These are phyloP conservation scores for Enoplosus armatus DNA, from an alignment of 2,797 vertebrate genomes.

Conservation along the genomic window DNA sequence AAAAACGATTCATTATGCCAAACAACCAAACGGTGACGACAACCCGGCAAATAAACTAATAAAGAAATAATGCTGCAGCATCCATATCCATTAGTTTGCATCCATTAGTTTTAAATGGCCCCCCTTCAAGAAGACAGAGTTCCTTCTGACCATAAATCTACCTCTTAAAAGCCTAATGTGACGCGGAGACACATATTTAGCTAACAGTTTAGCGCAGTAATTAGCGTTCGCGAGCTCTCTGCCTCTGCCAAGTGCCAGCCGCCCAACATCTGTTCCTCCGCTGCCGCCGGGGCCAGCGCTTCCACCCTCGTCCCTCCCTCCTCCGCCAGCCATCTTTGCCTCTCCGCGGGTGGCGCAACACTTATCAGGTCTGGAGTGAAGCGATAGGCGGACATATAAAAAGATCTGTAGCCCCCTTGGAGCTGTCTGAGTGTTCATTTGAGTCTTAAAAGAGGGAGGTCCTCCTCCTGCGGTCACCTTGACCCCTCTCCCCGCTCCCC, in stretches of 20 bases:
- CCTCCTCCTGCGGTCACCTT: constrained; percentile 46
- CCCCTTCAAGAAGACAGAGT: constrained; percentile 45
- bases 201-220: constrained; percentile 72
- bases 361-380: constrained; percentile 53
- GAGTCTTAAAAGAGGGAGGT: constrained; percentile 35
- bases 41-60: constrained; percentile 43
- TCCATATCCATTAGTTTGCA: constrained; percentile 44
- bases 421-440: constrained; percentile 37
- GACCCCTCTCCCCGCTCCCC: constrained; percentile 29
- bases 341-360: constrained; percentile 39
- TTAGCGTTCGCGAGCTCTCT: constrained; percentile 64
- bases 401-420: neutral
- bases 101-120: constrained; percentile 51
- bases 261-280: constrained; percentile 75
- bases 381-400: constrained; percentile 19
- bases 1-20: constrained; percentile 14
- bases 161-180: constrained; percentile 70
- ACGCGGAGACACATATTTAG: constrained; percentile 72
- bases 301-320: constrained; percentile 6
- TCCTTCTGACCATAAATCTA: constrained; percentile 60
- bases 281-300: constrained; percentile 41
- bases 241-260: constrained; percentile 73
- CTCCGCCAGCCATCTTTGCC: constrained; percentile 12
- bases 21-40: constrained; percentile 32
- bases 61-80: constrained; percentile 26